Evolutionary conservation across 2,888 invertebrate genomes (phyloP).

Genomic region (Drosophila borealis): DNA sequence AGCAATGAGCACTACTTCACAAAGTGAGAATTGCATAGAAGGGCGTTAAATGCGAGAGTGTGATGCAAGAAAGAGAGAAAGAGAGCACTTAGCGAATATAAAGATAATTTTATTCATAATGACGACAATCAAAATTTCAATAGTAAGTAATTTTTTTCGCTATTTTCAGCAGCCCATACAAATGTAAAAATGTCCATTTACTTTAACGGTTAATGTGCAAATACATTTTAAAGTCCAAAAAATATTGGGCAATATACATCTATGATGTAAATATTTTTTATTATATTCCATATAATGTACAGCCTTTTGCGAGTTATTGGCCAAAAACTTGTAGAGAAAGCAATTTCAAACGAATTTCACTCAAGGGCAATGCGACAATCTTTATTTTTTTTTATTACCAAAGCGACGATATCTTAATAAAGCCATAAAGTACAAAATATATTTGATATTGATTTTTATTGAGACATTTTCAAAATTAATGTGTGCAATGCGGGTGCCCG

Average conservation of each 20-base stretch:
- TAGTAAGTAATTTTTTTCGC: no score
- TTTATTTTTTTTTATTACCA: conserved; percentile 24
- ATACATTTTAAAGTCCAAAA: not conserved
- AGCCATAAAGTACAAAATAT: conserved; percentile 57
- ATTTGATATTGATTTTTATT: conserved; percentile 75
- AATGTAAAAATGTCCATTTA: no score
- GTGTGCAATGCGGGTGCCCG: conserved; percentile 39
- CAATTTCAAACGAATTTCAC: not conserved
- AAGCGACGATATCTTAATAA: conserved; percentile 32
- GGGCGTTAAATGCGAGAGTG: not conserved
- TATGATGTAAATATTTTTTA: not conserved
- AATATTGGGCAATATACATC: not conserved
- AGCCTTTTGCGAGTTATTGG: not conserved
- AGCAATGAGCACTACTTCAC: no score
- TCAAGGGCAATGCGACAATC: conserved; percentile 25
- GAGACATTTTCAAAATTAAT: conserved; percentile 73
- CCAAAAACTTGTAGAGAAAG: not conserved
- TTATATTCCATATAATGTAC: not conserved
- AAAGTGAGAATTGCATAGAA: not conserved
- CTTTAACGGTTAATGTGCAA: no score
- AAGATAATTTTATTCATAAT: no score
- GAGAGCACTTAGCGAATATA: not conserved
- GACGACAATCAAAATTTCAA: no score
- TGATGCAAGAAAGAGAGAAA: not conserved
- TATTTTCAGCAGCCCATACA: no score